phyloP scores from a whole-genome alignment of 2,113 vertebrate genomes.

The Suncus etruscus region DNA sequence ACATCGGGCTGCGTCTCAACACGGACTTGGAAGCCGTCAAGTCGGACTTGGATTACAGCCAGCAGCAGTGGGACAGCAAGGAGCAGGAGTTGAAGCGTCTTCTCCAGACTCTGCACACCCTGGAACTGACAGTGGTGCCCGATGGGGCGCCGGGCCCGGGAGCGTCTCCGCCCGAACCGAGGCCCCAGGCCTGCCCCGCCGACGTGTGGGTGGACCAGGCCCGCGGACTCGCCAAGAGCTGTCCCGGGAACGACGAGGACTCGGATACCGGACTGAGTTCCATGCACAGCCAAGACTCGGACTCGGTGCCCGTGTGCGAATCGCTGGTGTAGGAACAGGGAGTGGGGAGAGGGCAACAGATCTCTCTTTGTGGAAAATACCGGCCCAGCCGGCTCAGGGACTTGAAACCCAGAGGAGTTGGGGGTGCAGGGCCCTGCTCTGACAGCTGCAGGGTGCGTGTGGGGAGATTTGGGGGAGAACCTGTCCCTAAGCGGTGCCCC shows the following conservation, averaged over 20 bases:
- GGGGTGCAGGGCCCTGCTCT: background rate
- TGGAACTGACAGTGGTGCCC: conserved; percentile 84
- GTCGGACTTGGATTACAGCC: conserved; percentile 90
- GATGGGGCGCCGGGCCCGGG: conserved; percentile 66
- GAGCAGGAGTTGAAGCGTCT: conserved; percentile 92
- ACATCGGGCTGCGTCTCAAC: conserved; percentile 94
- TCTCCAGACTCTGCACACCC: conserved; percentile 89
- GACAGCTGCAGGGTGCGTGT: no score
- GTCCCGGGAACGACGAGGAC: conserved; percentile 92
- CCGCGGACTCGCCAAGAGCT: conserved; percentile 88
- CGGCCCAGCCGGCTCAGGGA: no score
- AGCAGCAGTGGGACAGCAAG: conserved; percentile 89
- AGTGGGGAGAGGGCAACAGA: background rate
- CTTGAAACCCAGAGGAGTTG: no score
- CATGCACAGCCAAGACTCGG: conserved; percentile 98
- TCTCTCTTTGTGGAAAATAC: background rate
- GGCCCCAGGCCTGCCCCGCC: conserved; percentile 55
- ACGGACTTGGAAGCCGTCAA: conserved; percentile 93
- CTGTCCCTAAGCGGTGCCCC: background rate
- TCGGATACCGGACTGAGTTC: conserved; percentile 98
- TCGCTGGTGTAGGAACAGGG: conserved; percentile 90
- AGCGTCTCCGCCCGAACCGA: conserved; percentile 81
- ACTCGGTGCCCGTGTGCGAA: conserved; percentile 92
- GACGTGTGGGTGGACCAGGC: conserved; percentile 91
- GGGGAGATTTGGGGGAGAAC: no score